Evolutionary conservation across 92 coral and sea anemone genomes (phyloP).

Genomic region (Porites evermanni): DNA sequence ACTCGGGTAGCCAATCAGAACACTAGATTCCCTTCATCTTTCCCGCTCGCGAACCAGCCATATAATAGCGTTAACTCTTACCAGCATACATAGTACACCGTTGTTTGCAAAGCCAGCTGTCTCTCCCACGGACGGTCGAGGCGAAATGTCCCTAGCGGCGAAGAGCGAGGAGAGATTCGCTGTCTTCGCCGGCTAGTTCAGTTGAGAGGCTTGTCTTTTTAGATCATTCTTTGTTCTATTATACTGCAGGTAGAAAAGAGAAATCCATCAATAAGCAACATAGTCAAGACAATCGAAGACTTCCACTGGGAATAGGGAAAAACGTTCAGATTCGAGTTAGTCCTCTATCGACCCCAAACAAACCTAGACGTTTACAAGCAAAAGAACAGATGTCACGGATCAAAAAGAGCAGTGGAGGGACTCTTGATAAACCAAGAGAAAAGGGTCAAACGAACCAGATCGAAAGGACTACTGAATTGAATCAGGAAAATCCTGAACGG

Average conservation of each 20-base stretch:
- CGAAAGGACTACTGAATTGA: background rate
- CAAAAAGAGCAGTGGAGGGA: background rate
- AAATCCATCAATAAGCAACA: background rate
- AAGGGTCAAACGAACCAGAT: background rate
- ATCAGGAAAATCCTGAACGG: background rate
- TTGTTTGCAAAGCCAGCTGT: too few relatives aligned
- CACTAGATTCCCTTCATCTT: too few relatives aligned
- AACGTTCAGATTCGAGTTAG: too few relatives aligned
- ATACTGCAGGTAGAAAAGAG: conserved; percentile 15
- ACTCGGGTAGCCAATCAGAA: too few relatives aligned
- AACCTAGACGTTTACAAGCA: background rate
- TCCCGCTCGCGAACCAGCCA: too few relatives aligned
- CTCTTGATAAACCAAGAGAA: background rate
- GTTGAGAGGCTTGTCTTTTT: background rate
- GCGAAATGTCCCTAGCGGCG: too few relatives aligned
- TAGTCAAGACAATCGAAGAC: background rate
- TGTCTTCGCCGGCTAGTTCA: background rate
- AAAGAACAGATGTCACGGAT: background rate
- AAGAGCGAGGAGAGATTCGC: background rate
- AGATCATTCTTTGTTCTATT: conserved; percentile 8
- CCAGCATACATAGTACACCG: too few relatives aligned
- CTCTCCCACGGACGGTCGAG: too few relatives aligned
- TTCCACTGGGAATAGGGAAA: too few relatives aligned
- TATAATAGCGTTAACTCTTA: too few relatives aligned
- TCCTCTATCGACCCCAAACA: background rate